These are phyloP conservation scores for Apamea epomidion DNA, from an alignment of 2,888 invertebrate genomes.

Conservation along the genomic window DNA sequence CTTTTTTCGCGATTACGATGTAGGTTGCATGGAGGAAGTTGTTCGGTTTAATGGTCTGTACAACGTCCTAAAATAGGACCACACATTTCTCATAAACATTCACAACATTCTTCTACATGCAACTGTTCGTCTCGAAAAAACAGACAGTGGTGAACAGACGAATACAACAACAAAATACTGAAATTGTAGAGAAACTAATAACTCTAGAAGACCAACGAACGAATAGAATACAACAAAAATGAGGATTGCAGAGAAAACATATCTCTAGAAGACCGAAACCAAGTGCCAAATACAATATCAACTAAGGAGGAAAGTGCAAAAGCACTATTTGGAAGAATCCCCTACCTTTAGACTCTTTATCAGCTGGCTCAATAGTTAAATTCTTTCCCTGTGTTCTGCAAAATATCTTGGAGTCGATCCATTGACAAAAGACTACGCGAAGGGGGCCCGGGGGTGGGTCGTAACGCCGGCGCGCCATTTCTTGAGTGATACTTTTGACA, in stretches of 20 bases:
- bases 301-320: conserved; percentile 15
- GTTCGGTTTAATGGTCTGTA: too few species aligned
- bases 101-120: too few species aligned
- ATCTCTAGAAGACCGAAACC: conserved; percentile 23
- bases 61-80: too few species aligned
- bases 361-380: not conserved
- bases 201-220: conserved; percentile 4
- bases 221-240: not conserved
- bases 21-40: too few species aligned
- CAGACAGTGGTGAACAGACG: not conserved
- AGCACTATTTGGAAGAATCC: conserved; percentile 11
- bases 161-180: not conserved
- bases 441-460: not conserved
- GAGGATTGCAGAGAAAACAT: conserved; percentile 3
- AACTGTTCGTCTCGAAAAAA: not conserved
- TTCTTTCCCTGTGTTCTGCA: not conserved
- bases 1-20: too few species aligned
- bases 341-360: conserved; percentile 22
- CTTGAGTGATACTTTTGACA: not conserved
- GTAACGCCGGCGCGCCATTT: not conserved
- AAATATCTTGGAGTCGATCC: conserved; percentile 10
- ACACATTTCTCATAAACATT: too few species aligned
- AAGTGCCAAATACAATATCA: conserved; percentile 1
- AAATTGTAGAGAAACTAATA: not conserved
- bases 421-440: conserved; percentile 9